Evolutionary conservation across 1,140 invertebrate genomes (phyloP).

Genomic region (Agrilus planipennis): DNA sequence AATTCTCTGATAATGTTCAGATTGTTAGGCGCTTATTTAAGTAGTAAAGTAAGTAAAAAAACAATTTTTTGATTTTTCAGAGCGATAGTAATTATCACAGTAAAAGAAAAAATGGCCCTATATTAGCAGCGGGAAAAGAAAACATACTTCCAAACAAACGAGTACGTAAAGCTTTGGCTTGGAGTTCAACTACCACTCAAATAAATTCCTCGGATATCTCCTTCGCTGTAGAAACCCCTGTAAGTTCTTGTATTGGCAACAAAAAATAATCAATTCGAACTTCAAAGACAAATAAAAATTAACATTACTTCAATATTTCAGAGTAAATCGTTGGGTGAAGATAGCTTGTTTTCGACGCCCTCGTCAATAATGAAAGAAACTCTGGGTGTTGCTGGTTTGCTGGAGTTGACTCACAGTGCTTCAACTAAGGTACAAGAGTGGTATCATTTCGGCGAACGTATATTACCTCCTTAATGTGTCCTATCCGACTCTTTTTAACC

Average conservation of each 20-base stretch:
- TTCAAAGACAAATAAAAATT: not conserved
- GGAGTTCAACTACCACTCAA: conserved; percentile 50
- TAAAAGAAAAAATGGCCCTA: conserved; percentile 34
- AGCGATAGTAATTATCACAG: conserved; percentile 49
- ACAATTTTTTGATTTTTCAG: conserved; percentile 36
- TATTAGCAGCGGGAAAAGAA: conserved; percentile 45
- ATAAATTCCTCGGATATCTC: conserved; percentile 43
- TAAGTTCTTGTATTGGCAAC: conserved; percentile 34
- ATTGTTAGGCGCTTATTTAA: too few species aligned
- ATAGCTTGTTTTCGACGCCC: conserved; percentile 73
- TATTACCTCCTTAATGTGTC: conserved; percentile 21
- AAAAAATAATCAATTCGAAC: conserved; percentile 1
- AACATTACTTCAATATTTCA: conserved; percentile 32
- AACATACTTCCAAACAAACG: conserved; percentile 54
- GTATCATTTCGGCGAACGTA: conserved; percentile 29
- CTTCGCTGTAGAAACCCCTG: conserved; percentile 63
- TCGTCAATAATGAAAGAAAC: conserved; percentile 63
- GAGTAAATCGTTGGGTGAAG: conserved; percentile 72
- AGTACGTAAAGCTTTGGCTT: conserved; percentile 65
- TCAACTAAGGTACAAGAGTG: conserved; percentile 32
- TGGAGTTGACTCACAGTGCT: conserved; percentile 23
- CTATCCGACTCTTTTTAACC: too few species aligned
- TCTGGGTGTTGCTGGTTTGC: conserved; percentile 35
- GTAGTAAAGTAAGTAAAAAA: too few species aligned
- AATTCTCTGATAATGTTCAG: too few species aligned